Evolutionary conservation across 2,797 vertebrate species (phyloP), one percentile per base, ranked within the genome.

Genomic region (Rhinatrema bivittatum): DNA sequence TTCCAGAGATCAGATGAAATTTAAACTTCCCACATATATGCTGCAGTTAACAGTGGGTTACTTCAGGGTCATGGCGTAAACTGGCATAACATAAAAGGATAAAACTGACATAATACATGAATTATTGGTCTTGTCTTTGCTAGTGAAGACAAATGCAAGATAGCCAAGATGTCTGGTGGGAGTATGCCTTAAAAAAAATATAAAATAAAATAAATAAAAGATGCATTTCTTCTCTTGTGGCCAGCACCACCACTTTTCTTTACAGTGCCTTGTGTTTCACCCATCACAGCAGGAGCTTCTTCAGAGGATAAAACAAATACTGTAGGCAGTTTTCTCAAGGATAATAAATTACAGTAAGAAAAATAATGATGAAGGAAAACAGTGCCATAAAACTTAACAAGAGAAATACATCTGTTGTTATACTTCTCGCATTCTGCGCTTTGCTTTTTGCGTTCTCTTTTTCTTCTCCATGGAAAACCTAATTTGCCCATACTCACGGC

Each of bases 251-350:
- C 9, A 39, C 53, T 29, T 34, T 43, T 42, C 41, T 64, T 53
- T 68, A 50, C 50, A 60, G 35, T 36, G 50, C 19, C 21, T 20
- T 0, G 16, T 39, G 13, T 61, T 63, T 55, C 50, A 50, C 27
- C 43, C 38, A 56, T 54, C 56, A 9, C 13, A 23, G 42, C 25
- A 50, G 42, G 39, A 51, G 16, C 32, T 48, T 61, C 47, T 55
- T 61, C 22, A 46, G 31, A 48, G 56, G 47, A 45, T 25, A 55
- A 45, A 32, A 15, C 19, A 29, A 24, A 56, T 32, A 52, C 44
- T 53, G 47, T 12, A n/a, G n/a, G n/a, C n/a, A n/a, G 35, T 46
- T 36, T 5, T 9, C 20, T 9, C 16, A 36, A 34, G 26, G 55
- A 56, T 30, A 54, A 59, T 50, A 43, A 20, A 29, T 29, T 29